Percentiles rank a stretch among this genome's conserved stretches.
Conservation (phyloP, 2,888 invertebrate species). For the Thymelicus lineola region DNA sequence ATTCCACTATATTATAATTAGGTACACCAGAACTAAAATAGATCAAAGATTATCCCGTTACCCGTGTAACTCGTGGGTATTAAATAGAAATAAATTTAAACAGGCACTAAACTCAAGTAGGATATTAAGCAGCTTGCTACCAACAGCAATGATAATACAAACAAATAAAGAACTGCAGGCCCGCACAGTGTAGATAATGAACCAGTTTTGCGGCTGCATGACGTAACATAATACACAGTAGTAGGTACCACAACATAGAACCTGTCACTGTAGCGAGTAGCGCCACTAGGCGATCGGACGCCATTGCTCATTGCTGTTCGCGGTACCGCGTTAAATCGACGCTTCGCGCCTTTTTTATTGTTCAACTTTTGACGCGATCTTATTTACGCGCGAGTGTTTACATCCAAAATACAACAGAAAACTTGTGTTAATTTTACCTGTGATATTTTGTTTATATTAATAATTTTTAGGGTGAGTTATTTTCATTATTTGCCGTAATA, state of each 20-base stretch:
- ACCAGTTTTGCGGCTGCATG: slow-evolving; percentile 35
- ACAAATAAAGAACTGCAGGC: slow-evolving; percentile 7
- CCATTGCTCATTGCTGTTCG: slow-evolving; percentile 55
- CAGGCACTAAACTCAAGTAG: background rate
- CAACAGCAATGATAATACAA: background rate
- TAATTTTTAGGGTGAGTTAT: slow-evolving; percentile 38
- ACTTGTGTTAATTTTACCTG: slow-evolving; percentile 11
- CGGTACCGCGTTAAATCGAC: slow-evolving; percentile 51
- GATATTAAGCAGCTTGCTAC: background rate
- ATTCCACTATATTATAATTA: too few relatives aligned
- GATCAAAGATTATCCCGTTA: too few relatives aligned
- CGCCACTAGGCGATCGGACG: slow-evolving; percentile 43
- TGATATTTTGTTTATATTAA: slow-evolving; percentile 18
- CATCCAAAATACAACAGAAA: slow-evolving; percentile 10
- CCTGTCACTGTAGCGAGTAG: background rate
- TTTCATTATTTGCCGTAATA: slow-evolving; percentile 5
- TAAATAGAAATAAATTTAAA: background rate
- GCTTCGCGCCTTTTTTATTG: slow-evolving; percentile 57
- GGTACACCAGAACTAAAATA: too few relatives aligned
- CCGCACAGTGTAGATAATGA: slow-evolving; percentile 2
- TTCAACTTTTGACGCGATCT: slow-evolving; percentile 48
- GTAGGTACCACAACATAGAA: background rate
- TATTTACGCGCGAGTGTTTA: slow-evolving; percentile 57
- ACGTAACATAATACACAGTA: slow-evolving; percentile 32
- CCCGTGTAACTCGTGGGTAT: too few relatives aligned